phyloP scores from a whole-genome alignment of 2,888 invertebrate species.

The Hydropsyche betteni region DNA sequence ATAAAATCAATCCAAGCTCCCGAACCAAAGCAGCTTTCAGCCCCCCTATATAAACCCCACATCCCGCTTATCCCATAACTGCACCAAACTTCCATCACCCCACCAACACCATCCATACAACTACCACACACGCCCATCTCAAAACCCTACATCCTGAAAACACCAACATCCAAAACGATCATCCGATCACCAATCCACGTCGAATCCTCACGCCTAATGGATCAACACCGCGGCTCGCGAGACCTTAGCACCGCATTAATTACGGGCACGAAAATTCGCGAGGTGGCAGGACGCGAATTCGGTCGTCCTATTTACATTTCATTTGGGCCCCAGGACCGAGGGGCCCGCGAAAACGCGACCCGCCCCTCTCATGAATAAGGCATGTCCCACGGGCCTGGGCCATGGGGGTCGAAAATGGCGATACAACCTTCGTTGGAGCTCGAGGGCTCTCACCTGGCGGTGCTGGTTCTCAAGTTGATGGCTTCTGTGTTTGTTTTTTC shows the following conservation, averaged over 20 bases:
- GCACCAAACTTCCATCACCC: no score
- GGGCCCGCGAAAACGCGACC: conserved; percentile 10
- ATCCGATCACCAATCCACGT: background rate
- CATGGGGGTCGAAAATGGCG: conserved; percentile 27
- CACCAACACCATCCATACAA: background rate
- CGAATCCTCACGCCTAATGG: background rate
- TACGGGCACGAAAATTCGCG: conserved; percentile 29
- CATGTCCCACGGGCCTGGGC: conserved; percentile 28
- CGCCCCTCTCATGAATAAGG: conserved; percentile 42
- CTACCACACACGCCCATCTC: no score
- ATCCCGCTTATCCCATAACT: no score
- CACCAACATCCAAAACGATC: background rate
- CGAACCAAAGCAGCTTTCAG: no score
- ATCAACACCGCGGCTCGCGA: background rate
- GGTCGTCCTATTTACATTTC: conserved; percentile 38
- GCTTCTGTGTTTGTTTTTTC: background rate
- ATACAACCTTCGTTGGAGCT: conserved; percentile 35
- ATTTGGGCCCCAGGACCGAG: conserved; percentile 32
- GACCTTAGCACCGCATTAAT: conserved; percentile 29
- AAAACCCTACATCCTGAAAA: no score
- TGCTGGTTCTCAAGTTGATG: background rate
- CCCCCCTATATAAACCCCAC: no score
- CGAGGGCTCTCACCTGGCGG: conserved; percentile 26
- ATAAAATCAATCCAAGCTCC: no score
- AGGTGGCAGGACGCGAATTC: background rate